phyloP scores from a whole-genome alignment of 2,113 vertebrate species.

The Lagopus leucura region DNA sequence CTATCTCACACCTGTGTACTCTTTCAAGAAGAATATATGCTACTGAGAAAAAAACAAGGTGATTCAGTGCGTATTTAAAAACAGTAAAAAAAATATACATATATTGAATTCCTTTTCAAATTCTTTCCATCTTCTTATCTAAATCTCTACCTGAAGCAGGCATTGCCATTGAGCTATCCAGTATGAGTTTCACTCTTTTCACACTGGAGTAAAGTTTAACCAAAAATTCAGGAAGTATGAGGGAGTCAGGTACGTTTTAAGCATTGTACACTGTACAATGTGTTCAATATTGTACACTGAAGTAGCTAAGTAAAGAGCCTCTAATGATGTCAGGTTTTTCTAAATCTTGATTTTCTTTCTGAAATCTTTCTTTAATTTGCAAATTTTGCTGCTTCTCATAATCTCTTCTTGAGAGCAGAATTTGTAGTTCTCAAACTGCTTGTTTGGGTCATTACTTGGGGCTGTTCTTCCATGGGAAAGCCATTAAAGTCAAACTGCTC shows the following conservation, averaged over 20 bases:
- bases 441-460: fast-evolving
- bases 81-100: background rate
- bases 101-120: background rate
- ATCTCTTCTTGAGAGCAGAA: background rate
- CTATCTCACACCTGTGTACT: background rate
- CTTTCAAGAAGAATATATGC: background rate
- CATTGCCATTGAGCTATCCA: background rate
- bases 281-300: background rate
- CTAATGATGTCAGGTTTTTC: background rate
- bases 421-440: background rate
- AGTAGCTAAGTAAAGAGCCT: background rate
- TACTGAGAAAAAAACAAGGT: background rate
- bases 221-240: background rate
- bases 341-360: background rate
- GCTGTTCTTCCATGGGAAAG: background rate
- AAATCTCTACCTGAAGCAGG: background rate
- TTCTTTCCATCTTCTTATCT: background rate
- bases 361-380: background rate
- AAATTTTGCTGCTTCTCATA: background rate
- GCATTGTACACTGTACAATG: background rate
- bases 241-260: background rate
- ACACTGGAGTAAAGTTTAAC: background rate
- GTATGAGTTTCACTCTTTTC: background rate
- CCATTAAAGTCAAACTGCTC: background rate
- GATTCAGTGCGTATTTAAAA: background rate